These are phyloP conservation scores for Eptesicus fuscus DNA, from an alignment of 2,113 vertebrate genomes.

Conservation along the genomic window DNA sequence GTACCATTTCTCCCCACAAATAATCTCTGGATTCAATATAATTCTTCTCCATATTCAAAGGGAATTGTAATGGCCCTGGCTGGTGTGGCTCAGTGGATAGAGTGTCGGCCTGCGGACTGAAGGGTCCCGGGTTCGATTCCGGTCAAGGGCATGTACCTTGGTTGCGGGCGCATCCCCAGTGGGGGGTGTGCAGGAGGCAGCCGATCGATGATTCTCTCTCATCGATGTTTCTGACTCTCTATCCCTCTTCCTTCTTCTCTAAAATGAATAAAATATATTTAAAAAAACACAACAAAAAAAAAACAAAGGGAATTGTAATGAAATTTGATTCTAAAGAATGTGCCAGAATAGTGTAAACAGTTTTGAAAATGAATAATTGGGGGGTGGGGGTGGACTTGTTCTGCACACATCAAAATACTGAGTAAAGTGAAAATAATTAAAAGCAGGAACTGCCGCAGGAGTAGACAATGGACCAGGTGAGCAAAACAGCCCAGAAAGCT, in stretches of 20 bases:
- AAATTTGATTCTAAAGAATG: background rate
- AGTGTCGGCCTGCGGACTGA: no score
- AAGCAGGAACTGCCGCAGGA: background rate
- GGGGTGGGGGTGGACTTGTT: background rate
- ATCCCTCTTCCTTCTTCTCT: no score
- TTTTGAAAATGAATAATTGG: background rate
- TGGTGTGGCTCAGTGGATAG: no score
- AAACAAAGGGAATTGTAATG: background rate
- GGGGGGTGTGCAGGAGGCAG: no score
- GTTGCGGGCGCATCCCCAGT: no score
- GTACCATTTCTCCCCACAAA: background rate
- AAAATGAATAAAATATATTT: no score
- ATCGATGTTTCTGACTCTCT: no score
- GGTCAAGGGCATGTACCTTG: no score
- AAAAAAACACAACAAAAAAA: no score
- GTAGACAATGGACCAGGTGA: background rate
- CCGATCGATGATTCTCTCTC: no score
- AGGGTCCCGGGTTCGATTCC: no score
- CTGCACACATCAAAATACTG: background rate
- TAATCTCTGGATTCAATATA: background rate
- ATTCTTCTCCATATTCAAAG: background rate
- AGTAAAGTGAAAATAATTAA: background rate
- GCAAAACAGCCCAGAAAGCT: background rate
- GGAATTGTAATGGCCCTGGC: background rate
- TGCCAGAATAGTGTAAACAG: background rate